phyloP scores from a whole-genome alignment of 1,140 invertebrate species.

The Formica exsecta region DNA sequence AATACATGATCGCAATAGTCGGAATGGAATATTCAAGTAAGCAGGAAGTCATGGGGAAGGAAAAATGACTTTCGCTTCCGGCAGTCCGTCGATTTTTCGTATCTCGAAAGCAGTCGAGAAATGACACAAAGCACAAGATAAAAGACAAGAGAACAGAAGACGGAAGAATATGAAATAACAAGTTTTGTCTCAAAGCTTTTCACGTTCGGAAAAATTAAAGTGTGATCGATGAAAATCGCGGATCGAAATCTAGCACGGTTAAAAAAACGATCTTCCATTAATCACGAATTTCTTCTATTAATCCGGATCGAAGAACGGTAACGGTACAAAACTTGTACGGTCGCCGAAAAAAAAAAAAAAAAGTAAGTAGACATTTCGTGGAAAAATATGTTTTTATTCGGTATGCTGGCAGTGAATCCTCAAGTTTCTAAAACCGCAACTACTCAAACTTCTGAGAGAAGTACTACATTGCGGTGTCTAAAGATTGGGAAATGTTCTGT shows the following conservation, averaged over 20 bases:
- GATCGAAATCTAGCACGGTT: neutral
- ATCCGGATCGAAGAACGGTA: neutral
- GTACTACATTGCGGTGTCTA: neutral
- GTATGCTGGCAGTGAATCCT: neutral
- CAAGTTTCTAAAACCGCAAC: neutral
- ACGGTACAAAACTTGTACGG: neutral
- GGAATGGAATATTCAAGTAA: conserved; percentile 25
- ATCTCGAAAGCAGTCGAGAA: neutral
- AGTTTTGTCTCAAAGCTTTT: conserved; percentile 44
- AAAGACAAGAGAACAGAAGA: neutral
- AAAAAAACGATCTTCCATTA: conserved; percentile 6
- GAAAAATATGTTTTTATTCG: conserved; percentile 37
- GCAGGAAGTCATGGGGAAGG: neutral
- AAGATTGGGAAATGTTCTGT: neutral
- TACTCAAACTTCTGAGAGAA: conserved; percentile 7
- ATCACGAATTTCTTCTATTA: neutral
- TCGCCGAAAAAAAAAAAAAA: neutral
- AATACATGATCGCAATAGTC: neutral
- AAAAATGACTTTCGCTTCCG: conserved; percentile 36
- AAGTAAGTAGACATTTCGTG: conserved; percentile 9
- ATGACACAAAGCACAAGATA: conserved; percentile 8
- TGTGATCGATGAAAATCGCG: neutral
- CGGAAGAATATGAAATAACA: conserved; percentile 21
- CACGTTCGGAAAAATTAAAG: neutral
- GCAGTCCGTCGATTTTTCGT: conserved; percentile 12